A percentile compares a stretch with the other conserved stretches of the same genome.
These are phyloP conservation scores for Troilus luridus DNA, from an alignment of 2,888 invertebrate species.

Conservation along the genomic window DNA sequence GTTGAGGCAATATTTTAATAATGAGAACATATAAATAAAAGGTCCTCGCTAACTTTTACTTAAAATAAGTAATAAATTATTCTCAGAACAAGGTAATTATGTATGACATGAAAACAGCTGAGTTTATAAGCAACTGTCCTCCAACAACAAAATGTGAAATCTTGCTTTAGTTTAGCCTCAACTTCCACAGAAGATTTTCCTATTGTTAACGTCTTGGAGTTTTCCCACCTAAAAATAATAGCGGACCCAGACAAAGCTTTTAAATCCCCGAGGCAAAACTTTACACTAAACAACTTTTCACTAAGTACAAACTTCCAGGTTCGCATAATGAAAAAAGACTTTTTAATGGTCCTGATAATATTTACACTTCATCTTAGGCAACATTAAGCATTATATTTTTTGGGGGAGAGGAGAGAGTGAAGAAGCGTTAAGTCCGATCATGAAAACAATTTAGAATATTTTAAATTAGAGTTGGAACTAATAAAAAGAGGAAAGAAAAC, in stretches of 20 bases:
- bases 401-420: too few relatives aligned
- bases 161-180: background rate
- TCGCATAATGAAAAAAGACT: slow-evolving; percentile 35
- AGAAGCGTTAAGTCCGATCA: background rate
- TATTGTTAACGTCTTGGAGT: slow-evolving; percentile 28
- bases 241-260: background rate
- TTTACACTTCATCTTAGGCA: slow-evolving; percentile 31
- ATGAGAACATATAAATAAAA: background rate
- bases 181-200: slow-evolving; percentile 20
- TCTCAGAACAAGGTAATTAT: background rate
- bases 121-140: background rate
- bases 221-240: slow-evolving; percentile 27
- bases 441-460: background rate
- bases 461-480: background rate
- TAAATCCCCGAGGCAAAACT: slow-evolving; percentile 24
- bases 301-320: slow-evolving; percentile 20
- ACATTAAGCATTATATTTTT: background rate
- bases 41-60: background rate
- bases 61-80: background rate
- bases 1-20: background rate
- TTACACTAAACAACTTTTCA: slow-evolving; percentile 28
- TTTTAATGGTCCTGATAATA: slow-evolving; percentile 27
- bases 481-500: background rate
- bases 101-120: background rate
- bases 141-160: background rate